A percentile compares a stretch with the other conserved stretches of the same genome.
These are phyloP conservation scores for Gasterosteus aculeatus DNA, from an alignment of 2,113 vertebrate genomes.

Conservation along the genomic window DNA sequence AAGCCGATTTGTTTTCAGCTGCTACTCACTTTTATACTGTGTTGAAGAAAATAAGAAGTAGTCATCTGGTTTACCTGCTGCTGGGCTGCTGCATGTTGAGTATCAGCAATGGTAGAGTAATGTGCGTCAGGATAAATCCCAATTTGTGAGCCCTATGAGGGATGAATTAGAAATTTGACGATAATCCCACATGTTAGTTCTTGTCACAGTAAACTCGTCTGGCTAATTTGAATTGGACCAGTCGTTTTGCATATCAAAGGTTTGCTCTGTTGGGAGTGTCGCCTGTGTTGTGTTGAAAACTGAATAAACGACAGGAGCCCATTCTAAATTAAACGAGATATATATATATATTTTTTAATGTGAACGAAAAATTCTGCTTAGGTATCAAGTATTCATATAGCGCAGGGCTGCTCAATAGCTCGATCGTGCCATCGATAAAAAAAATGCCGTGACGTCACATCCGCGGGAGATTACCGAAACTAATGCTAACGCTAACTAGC, in stretches of 20 bases:
- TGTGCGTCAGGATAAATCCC: neutral
- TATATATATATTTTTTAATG: conserved; percentile 7
- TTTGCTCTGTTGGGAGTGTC: neutral
- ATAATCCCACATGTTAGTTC: neutral
- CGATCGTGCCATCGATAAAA: no score
- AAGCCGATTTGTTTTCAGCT: neutral
- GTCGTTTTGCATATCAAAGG: neutral
- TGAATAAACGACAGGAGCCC: no score
- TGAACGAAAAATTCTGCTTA: no score
- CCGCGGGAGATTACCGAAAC: no score
- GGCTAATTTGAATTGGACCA: neutral
- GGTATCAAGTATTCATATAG: no score
- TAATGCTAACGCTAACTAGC: no score
- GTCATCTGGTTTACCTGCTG: conserved; percentile 4
- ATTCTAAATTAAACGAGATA: no score
- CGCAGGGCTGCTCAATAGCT: no score
- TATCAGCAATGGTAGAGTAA: neutral
- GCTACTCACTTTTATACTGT: neutral
- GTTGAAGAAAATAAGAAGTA: neutral
- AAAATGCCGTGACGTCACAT: no score
- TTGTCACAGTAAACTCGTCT: neutral
- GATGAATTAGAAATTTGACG: neutral
- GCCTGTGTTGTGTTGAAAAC: no score
- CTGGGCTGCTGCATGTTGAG: neutral
- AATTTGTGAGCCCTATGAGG: neutral